Conservation (phyloP, 1,140 invertebrate species). For the Leptopilina boulardi region DNA sequence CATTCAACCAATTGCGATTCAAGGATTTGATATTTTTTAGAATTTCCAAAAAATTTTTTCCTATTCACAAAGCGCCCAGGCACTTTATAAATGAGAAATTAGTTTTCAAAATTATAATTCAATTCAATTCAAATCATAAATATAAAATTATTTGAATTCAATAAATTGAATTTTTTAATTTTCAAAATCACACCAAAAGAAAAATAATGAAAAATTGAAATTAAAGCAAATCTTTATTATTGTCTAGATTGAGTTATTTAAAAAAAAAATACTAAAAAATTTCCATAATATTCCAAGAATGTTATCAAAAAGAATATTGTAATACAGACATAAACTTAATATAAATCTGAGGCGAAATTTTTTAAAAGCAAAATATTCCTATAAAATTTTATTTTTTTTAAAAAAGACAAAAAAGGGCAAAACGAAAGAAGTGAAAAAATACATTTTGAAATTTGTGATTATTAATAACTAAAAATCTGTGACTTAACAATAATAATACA, state of each 20-base stretch:
- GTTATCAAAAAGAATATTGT: background rate
- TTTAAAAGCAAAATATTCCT: background rate
- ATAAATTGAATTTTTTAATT: background rate
- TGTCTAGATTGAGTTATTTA: background rate
- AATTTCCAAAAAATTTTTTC: constrained; percentile 37
- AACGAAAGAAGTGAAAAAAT: background rate
- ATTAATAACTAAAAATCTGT: background rate
- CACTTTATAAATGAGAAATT: constrained; percentile 25
- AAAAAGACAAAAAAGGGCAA: background rate
- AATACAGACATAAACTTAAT: background rate
- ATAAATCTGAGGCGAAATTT: background rate
- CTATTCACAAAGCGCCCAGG: constrained; percentile 6
- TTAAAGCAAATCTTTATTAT: background rate
- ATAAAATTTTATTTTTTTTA: background rate
- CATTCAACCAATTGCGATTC: constrained; percentile 9
- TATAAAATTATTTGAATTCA: too few relatives aligned
- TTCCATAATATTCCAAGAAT: background rate
- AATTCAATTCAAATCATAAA: too few relatives aligned
- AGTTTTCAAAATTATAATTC: background rate
- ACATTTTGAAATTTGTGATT: background rate
- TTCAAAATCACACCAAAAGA: background rate
- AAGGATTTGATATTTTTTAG: constrained; percentile 34
- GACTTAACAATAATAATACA: background rate
- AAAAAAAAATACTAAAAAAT: too few relatives aligned
- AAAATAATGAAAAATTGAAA: background rate